Conservation (phyloP, 2,113 vertebrate genomes). For the Gymnarchus niloticus region DNA sequence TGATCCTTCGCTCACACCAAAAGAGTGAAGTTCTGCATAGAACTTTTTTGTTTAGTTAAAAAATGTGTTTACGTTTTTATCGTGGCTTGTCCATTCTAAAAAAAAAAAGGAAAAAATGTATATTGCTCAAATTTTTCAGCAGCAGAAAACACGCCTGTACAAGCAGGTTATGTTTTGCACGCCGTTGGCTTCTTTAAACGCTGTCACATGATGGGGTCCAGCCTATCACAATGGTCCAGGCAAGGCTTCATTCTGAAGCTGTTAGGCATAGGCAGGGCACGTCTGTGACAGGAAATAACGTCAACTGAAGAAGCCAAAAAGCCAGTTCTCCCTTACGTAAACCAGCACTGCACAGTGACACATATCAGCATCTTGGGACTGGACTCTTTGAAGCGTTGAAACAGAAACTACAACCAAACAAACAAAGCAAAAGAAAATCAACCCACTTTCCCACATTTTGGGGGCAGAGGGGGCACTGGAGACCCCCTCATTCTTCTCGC, state of each 20-base stretch:
- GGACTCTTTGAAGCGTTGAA: slow-evolving; percentile 34
- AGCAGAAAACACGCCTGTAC: not conserved
- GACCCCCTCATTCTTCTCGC: slow-evolving; percentile 13
- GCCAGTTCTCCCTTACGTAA: slow-evolving; percentile 28
- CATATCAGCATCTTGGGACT: slow-evolving; percentile 6
- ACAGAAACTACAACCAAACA: slow-evolving; percentile 33
- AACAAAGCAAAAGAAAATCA: slow-evolving; percentile 29
- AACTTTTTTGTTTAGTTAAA: not conserved
- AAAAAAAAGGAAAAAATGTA: not conserved
- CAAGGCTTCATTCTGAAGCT: too few relatives aligned
- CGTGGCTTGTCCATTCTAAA: not conserved
- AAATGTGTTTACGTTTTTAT: not conserved
- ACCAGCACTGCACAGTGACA: not conserved
- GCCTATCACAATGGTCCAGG: not conserved
- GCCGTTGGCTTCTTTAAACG: not conserved
- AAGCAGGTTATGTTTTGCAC: not conserved
- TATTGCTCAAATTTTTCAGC: not conserved
- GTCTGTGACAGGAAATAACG: too few relatives aligned
- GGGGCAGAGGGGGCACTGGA: not conserved
- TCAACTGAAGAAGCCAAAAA: too few relatives aligned
- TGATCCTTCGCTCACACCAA: not conserved
- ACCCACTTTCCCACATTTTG: slow-evolving; percentile 18
- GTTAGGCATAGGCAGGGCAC: too few relatives aligned
- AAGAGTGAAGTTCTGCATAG: not conserved
- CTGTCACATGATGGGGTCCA: not conserved